phyloP scores from a whole-genome alignment of 2,888 invertebrate genomes.

The Artemia sp. region DNA sequence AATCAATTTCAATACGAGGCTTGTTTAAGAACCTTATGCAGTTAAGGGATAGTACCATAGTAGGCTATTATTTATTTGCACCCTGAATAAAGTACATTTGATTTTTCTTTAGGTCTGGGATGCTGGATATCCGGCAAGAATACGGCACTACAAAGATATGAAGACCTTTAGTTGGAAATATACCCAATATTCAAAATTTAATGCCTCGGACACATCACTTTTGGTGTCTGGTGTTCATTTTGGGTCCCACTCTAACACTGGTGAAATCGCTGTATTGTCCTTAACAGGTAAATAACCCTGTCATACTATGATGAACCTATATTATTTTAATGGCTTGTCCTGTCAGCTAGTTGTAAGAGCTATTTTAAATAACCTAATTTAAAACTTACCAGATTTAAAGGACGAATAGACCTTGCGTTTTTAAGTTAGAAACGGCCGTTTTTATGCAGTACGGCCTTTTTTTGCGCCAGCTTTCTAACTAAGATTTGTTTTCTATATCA shows the following conservation, averaged over 20 bases:
- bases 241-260: conserved; percentile 57
- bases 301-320: background rate
- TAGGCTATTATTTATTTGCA: too few species aligned
- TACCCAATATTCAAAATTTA: conserved; percentile 70
- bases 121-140: conserved; percentile 46
- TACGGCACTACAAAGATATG: conserved; percentile 46
- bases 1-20: too few species aligned
- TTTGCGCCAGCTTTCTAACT: too few species aligned
- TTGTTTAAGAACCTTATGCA: too few species aligned
- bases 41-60: too few species aligned
- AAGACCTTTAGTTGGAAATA: conserved; percentile 65
- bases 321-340: background rate
- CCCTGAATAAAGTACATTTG: too few species aligned
- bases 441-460: background rate
- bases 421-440: background rate
- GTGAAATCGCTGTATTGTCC: conserved; percentile 72
- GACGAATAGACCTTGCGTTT: background rate
- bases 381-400: background rate
- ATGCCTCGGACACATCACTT: conserved; percentile 56
- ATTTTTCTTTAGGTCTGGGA: conserved; percentile 47
- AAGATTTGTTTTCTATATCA: too few species aligned
- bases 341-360: background rate
- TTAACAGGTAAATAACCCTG: conserved; percentile 41
- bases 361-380: background rate
- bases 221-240: conserved; percentile 69